These are phyloP conservation scores for Xerus rutilus DNA, from an alignment of 2,797 vertebrate species.

Conservation along the genomic window DNA sequence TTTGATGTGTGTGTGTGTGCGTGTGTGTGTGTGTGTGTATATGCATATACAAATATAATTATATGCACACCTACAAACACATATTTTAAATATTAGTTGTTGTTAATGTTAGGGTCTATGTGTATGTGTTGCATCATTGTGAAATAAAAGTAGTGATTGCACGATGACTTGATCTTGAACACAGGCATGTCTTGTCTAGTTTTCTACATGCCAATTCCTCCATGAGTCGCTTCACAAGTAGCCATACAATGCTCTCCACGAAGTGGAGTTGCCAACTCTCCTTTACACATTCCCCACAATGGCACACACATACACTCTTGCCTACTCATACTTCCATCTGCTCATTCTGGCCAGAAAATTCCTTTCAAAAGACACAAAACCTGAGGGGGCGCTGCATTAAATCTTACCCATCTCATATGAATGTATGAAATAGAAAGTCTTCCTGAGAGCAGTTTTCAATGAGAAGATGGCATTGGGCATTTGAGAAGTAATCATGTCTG, in stretches of 20 bases:
- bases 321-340: background rate
- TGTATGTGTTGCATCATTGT: background rate
- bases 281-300: background rate
- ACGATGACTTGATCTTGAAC: background rate
- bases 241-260: background rate
- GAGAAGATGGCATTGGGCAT: background rate
- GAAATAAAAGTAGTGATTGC: constrained; percentile 7
- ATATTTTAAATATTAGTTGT: background rate
- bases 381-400: background rate
- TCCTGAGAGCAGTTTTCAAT: background rate
- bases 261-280: background rate
- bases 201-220: background rate
- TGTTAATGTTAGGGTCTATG: background rate
- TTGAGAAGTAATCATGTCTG: background rate
- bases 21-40: too few relatives aligned
- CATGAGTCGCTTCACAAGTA: background rate
- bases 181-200: background rate
- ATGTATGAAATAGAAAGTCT: background rate
- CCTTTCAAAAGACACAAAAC: background rate
- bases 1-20: background rate
- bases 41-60: background rate
- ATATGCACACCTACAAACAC: background rate
- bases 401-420: background rate
- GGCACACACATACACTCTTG: background rate
- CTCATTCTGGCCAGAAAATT: constrained; percentile 24